These are phyloP conservation scores for Cepphus grylle DNA, from an alignment of 2,113 vertebrate species.

Conservation along the genomic window DNA sequence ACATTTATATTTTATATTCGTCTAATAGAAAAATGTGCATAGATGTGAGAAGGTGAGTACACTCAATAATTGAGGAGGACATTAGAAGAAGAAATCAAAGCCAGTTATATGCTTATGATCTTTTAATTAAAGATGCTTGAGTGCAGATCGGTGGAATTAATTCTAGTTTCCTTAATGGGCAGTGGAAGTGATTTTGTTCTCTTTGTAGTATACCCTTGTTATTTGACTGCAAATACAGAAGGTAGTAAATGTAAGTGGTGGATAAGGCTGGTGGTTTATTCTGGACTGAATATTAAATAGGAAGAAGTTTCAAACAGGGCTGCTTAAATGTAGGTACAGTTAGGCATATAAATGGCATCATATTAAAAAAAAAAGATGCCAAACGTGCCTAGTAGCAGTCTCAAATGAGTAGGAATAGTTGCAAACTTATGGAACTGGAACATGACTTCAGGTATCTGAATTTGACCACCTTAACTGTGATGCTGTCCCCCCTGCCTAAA, in stretches of 20 bases:
- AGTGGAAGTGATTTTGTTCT: slow-evolving; percentile 26
- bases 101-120: slow-evolving; percentile 24
- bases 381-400: not conserved
- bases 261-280: not conserved
- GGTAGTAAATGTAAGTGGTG: not conserved
- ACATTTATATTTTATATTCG: slow-evolving; percentile 3
- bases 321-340: not conserved
- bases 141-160: slow-evolving; percentile 32
- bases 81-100: slow-evolving; percentile 46
- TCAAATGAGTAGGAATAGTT: not conserved
- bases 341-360: not conserved
- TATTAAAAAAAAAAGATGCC: not conserved
- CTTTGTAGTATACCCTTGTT: not conserved
- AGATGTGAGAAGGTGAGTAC: slow-evolving; percentile 8
- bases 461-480: not conserved
- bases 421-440: not conserved
- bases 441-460: not conserved
- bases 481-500: not conserved
- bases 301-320: not conserved
- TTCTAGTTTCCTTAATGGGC: slow-evolving; percentile 24
- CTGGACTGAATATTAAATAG: not conserved
- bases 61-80: slow-evolving; percentile 32
- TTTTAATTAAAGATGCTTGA: slow-evolving; percentile 47
- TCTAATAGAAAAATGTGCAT: slow-evolving; percentile 6
- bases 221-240: slow-evolving; percentile 5